These are phyloP conservation scores for Lasiurus cinereus DNA, from an alignment of 2,113 vertebrate species.

Conservation along the genomic window DNA sequence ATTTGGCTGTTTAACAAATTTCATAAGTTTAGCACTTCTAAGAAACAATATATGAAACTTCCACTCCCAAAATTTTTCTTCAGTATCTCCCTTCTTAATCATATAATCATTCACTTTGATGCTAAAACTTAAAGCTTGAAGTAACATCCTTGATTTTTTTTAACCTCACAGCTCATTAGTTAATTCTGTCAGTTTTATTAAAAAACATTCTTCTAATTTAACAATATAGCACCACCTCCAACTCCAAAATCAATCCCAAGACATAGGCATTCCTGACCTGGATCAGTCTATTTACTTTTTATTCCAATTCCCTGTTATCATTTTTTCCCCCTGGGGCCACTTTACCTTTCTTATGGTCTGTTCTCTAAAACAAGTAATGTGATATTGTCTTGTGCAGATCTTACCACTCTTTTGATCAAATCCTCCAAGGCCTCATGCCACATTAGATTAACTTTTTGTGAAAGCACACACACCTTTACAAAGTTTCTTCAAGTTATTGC, in stretches of 20 bases:
- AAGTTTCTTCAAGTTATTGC: neutral
- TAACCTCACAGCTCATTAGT: neutral
- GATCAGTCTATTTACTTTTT: neutral
- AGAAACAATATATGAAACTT: neutral
- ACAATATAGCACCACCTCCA: neutral
- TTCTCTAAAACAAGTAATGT: neutral
- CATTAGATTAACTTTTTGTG: neutral
- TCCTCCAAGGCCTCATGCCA: neutral
- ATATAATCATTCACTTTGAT: neutral
- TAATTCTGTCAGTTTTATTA: neutral
- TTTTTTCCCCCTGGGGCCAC: neutral
- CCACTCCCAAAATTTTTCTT: neutral
- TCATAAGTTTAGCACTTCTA: neutral
- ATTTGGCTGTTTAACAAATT: neutral
- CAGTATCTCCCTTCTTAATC: neutral
- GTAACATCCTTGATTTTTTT: neutral
- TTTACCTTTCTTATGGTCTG: neutral
- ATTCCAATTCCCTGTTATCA: neutral
- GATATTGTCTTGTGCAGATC: neutral
- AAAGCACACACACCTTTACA: neutral
- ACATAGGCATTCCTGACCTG: neutral
- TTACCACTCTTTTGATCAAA: neutral
- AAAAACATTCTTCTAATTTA: neutral
- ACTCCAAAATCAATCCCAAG: neutral
- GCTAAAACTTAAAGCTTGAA: neutral